These are phyloP conservation scores for Papilio xuthus DNA, from an alignment of 1,140 invertebrate genomes.

Conservation along the genomic window DNA sequence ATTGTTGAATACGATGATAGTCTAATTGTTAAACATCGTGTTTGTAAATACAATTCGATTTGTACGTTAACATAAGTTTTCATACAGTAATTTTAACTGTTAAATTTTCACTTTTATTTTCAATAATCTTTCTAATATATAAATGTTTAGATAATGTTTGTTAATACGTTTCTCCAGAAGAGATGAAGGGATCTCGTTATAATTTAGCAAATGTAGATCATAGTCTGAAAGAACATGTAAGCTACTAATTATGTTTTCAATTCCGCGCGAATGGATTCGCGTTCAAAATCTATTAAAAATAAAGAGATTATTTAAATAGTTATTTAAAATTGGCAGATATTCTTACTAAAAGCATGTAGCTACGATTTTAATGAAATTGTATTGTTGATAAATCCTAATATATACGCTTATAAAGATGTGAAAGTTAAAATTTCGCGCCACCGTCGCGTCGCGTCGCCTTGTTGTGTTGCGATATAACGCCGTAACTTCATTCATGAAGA, in stretches of 20 bases:
- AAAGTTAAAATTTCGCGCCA: constrained; percentile 52
- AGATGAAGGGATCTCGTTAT: too few species aligned
- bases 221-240: too few species aligned
- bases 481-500: constrained; percentile 63
- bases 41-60: neutral
- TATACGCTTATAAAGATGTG: neutral
- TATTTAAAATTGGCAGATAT: too few species aligned
- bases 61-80: neutral
- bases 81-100: too few species aligned
- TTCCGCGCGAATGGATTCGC: too few species aligned
- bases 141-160: too few species aligned
- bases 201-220: too few species aligned
- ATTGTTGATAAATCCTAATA: neutral
- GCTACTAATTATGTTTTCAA: too few species aligned
- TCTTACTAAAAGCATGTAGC: too few species aligned
- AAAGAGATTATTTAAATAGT: too few species aligned
- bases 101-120: neutral
- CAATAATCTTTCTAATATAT: neutral
- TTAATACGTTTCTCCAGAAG: too few species aligned
- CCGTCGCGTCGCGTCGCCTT: constrained; percentile 54
- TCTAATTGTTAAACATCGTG: neutral
- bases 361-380: neutral
- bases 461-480: constrained; percentile 62
- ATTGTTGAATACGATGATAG: neutral
- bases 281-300: too few species aligned